Conservation (phyloP, 2,113 vertebrate species). For the Proteles cristata region DNA sequence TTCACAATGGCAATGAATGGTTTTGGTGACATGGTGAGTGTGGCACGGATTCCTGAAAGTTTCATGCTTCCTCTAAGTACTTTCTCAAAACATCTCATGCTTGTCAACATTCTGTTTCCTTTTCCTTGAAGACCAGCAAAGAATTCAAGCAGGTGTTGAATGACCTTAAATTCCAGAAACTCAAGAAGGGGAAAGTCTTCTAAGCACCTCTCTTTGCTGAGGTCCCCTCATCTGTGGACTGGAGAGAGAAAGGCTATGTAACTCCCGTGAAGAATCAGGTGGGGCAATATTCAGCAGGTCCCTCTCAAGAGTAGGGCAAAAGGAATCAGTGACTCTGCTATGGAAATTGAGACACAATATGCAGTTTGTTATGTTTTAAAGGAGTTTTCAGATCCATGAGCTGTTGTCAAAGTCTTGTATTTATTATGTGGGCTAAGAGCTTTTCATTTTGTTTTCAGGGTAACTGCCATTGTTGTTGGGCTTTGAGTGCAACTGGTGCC, state of each 20-base stretch:
- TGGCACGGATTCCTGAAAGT: neutral
- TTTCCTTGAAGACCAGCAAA: slow-evolving; percentile 85
- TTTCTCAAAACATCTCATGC: neutral
- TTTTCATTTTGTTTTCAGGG: neutral
- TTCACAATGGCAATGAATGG: slow-evolving; percentile 86
- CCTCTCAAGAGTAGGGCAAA: too few species aligned
- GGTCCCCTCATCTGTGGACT: slow-evolving; percentile 89
- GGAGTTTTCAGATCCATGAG: neutral
- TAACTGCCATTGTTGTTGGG: neutral
- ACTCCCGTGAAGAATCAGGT: neutral
- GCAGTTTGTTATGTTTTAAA: neutral
- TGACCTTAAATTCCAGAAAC: slow-evolving; percentile 85
- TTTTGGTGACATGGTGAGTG: slow-evolving; percentile 89
- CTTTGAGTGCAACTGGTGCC: neutral
- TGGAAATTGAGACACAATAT: neutral
- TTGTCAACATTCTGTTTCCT: neutral
- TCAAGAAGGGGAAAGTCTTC: slow-evolving; percentile 88
- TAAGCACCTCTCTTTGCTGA: slow-evolving; percentile 89
- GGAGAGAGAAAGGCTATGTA: slow-evolving; percentile 85
- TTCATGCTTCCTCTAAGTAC: neutral
- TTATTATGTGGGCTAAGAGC: neutral
- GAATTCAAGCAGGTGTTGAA: slow-evolving; percentile 72
- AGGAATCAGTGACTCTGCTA: neutral
- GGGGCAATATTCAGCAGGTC: neutral
- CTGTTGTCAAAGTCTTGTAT: neutral